Evolutionary conservation across 2,797 vertebrate genomes (phyloP).

Genomic region (Neosilurus mollespiculum): DNA sequence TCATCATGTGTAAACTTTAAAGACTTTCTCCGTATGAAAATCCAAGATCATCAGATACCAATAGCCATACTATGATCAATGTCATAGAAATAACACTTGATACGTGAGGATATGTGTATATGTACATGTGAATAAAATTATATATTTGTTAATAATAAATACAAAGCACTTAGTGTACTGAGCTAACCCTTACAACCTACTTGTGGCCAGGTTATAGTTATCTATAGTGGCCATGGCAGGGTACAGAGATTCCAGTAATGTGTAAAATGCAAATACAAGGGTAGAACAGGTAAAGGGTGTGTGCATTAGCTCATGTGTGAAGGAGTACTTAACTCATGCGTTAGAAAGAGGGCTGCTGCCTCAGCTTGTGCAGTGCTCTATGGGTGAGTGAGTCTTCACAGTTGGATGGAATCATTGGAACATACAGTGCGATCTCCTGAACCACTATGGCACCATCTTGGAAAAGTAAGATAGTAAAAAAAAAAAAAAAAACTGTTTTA

Average conservation of each 20-base stretch:
- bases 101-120: not conserved
- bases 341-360: slow-evolving; percentile 35
- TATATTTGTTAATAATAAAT: not conserved
- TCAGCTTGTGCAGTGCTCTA: slow-evolving; percentile 37
- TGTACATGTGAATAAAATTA: not conserved
- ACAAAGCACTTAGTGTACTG: not conserved
- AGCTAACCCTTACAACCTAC: not conserved
- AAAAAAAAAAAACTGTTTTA: not conserved
- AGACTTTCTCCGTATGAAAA: too few relatives aligned
- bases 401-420: slow-evolving; percentile 32
- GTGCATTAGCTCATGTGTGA: slow-evolving; percentile 33
- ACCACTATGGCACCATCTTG: slow-evolving; percentile 38
- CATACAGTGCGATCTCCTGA: slow-evolving; percentile 2
- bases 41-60: too few relatives aligned
- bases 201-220: not conserved
- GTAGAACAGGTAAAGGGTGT: slow-evolving; percentile 56
- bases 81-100: too few relatives aligned
- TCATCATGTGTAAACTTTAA: too few relatives aligned
- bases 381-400: slow-evolving; percentile 25
- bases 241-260: not conserved
- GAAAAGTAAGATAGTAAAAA: slow-evolving; percentile 33
- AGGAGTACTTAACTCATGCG: not conserved
- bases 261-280: slow-evolving; percentile 5
- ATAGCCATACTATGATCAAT: too few relatives aligned
- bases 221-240: not conserved